Base-by-base conservation (phyloP, 2,113 vertebrate species). In the Rostratula benghalensis region DNA sequence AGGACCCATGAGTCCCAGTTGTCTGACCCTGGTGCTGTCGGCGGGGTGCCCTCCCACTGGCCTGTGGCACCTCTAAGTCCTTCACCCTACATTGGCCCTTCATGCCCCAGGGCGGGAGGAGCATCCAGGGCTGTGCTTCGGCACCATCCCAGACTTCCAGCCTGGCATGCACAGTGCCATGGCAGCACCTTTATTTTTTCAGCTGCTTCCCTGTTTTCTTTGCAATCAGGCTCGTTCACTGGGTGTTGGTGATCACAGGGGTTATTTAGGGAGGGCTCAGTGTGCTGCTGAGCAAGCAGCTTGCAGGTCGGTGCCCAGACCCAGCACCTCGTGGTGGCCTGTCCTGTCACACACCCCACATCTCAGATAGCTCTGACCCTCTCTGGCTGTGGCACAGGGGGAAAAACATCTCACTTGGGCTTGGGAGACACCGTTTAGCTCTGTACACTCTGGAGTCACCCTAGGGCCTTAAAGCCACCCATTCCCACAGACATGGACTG, bases 171-270 rank as follows among this genome's bases (percentile, higher is more conserved):
- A 56, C 51, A 39, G 63, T 83, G 30, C 83, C 83, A 65, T 69
- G 63, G 89, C 68, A 95, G 75, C 2, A 11, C 56, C 48, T 93
- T 81, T 89, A 94, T 96, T 96, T 95, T 95, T 95, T 89, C 91
- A 95, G 91, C 94, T 92, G 86, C 76, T 90, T 95, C 89, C 75
- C 79, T 77, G 64, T 91, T 96, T 96, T 87, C 80, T 91, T 94
- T 89, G 69, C 81, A 81, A 16, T 30, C 9, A 5, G 68, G 73
- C 64, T 81, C 73, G 73, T 82, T 64, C 2, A 2, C 71, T 39
- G 73, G 59, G 54, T 43, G 76, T 33, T 1, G 10, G 76, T 1
- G 5, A 74, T 69, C 30, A 1, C 2, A 5, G 80, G 35, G n/a
- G 23, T 63, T 68, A 28, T 84, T 69, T 87, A 59, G n/a, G 60